Conservation (phyloP, 2,797 vertebrate species). For the Morus bassanus region DNA sequence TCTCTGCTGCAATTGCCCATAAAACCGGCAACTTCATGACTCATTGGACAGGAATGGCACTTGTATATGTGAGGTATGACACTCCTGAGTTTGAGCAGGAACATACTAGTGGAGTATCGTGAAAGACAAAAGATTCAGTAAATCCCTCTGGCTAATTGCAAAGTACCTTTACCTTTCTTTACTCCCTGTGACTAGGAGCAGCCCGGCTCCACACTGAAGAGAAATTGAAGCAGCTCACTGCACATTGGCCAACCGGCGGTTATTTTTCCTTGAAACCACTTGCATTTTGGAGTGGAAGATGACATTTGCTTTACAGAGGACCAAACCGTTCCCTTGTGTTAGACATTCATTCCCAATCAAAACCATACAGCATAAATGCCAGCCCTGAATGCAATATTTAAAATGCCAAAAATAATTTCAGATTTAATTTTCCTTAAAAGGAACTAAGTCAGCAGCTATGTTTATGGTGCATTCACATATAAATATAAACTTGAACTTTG, state of each 20-base stretch:
- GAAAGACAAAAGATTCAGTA: neutral
- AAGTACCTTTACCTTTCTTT: neutral
- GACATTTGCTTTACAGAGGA: neutral
- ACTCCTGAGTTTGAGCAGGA: neutral
- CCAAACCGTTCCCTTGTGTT: neutral
- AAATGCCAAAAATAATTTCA: neutral
- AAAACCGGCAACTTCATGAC: neutral
- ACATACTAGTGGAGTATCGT: rapidly evolving
- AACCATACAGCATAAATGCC: neutral
- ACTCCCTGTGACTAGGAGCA: neutral
- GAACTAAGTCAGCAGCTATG: neutral
- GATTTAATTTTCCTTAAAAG: neutral
- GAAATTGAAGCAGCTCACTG: neutral
- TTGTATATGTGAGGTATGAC: rapidly evolving
- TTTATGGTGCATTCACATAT: neutral
- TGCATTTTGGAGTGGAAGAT: neutral
- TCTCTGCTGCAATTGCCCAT: neutral
- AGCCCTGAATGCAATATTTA: neutral
- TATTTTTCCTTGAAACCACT: neutral
- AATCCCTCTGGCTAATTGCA: neutral
- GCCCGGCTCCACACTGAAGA: rapidly evolving
- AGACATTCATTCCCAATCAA: neutral
- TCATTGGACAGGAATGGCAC: neutral
- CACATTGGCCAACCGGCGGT: neutral
- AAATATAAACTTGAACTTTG: neutral